Percentiles rank a stretch among this genome's conserved stretches.
Evolutionary conservation across 2,113 vertebrate species (phyloP).

Genomic region (Neolamprologus longior): DNA sequence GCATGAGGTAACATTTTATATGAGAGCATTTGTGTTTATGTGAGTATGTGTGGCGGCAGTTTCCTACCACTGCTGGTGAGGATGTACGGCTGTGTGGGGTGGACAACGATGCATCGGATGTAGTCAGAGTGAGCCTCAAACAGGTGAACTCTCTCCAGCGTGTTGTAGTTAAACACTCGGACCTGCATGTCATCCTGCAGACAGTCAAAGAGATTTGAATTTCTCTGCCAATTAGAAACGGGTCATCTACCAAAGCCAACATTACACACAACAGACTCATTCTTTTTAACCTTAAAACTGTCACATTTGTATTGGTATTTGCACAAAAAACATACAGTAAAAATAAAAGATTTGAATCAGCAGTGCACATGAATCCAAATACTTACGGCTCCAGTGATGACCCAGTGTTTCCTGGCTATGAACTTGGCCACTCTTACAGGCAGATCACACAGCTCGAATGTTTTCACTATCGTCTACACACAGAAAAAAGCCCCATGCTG

Average conservation of each 20-base stretch:
- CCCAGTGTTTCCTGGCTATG: constrained; percentile 92
- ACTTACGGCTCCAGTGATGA: constrained; percentile 91
- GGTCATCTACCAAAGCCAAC: not conserved
- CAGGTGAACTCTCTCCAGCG: constrained; percentile 95
- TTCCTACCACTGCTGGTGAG: constrained; percentile 93
- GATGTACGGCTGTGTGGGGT: constrained; percentile 95
- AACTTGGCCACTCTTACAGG: constrained; percentile 92
- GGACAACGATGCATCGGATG: constrained; percentile 95
- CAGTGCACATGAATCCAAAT: not conserved
- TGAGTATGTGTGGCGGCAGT: not conserved
- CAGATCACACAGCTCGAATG: constrained; percentile 92
- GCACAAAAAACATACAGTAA: not conserved
- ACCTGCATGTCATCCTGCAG: constrained; percentile 98
- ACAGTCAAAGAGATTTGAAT: not conserved
- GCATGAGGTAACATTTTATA: not conserved
- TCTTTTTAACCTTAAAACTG: not conserved
- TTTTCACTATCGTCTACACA: constrained; percentile 87
- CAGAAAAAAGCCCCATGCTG: not conserved
- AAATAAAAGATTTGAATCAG: not conserved
- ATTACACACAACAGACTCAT: not conserved
- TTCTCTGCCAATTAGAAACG: not conserved
- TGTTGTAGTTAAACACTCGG: constrained; percentile 97
- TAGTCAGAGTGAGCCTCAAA: constrained; percentile 98
- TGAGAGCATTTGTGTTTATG: not conserved
- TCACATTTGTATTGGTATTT: not conserved